Percentiles rank a stretch among this genome's conserved stretches.
Evolutionary conservation across 2,797 vertebrate species (phyloP).

Genomic region (Hydrophis major): DNA sequence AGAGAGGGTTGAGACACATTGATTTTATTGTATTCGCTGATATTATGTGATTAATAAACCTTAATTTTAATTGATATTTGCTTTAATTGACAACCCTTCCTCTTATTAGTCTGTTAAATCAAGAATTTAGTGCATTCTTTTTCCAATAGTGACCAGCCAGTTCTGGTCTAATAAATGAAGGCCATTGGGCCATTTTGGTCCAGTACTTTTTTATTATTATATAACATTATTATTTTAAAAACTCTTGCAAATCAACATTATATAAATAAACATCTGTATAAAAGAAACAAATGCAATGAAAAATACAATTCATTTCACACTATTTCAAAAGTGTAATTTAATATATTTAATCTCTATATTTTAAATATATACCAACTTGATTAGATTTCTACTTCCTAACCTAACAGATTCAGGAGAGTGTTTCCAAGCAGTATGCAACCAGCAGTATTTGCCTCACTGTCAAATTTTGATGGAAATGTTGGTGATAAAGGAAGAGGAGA

Average conservation of each 20-base stretch:
- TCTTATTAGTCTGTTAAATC: neutral
- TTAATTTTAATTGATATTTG: neutral
- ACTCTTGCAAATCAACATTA: neutral
- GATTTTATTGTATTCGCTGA: neutral
- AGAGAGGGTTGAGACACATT: neutral
- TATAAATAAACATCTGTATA: neutral
- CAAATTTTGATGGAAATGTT: neutral
- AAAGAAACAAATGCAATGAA: neutral
- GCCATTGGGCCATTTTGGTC: neutral
- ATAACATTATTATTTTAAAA: neutral
- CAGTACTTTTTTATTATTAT: neutral
- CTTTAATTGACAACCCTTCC: neutral
- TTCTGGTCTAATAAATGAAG: neutral
- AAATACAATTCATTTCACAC: neutral
- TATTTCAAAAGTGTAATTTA: neutral
- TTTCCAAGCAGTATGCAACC: neutral
- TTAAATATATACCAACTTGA: neutral
- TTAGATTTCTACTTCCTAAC: neutral
- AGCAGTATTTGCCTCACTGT: neutral
- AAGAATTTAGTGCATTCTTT: neutral
- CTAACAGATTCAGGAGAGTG: neutral
- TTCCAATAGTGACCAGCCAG: neutral
- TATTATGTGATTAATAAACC: neutral
- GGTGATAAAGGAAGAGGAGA: neutral
- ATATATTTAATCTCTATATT: neutral